These are phyloP conservation scores for Tridacna crocea DNA, from an alignment of 2,888 invertebrate genomes.

Conservation along the genomic window DNA sequence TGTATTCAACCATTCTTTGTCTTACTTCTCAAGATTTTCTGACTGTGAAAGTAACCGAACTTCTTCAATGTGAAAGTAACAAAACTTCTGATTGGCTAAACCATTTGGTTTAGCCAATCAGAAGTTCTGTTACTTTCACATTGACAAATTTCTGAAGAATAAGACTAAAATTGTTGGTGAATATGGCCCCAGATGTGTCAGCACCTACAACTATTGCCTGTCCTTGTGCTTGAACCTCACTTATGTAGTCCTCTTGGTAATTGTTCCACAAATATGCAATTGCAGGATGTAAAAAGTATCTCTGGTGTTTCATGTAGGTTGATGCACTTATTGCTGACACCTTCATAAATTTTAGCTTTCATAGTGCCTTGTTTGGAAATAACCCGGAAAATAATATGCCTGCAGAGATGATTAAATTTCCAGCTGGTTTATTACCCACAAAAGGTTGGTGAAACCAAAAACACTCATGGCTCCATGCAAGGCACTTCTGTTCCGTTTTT, in stretches of 20 bases:
- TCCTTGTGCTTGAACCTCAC: background rate
- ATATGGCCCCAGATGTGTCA: too few species aligned
- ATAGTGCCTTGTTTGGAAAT: background rate
- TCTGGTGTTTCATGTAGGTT: background rate
- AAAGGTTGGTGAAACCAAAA: constrained; percentile 1
- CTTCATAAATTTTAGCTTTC: background rate
- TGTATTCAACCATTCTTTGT: too few species aligned
- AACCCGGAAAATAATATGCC: background rate
- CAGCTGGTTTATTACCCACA: constrained; percentile 8
- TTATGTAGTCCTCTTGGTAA: background rate
- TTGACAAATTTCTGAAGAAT: too few species aligned
- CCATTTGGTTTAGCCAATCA: too few species aligned
- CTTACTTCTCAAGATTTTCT: too few species aligned
- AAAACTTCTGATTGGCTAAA: too few species aligned
- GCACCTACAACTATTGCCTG: background rate
- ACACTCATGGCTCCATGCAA: background rate
- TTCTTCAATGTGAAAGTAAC: too few species aligned
- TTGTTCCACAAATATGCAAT: background rate
- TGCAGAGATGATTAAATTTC: background rate
- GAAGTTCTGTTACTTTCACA: too few species aligned
- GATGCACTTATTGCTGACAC: background rate
- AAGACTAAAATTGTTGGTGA: too few species aligned
- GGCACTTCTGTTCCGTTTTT: background rate
- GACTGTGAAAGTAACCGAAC: too few species aligned
- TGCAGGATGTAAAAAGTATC: background rate